Conservation (phyloP, 2,113 vertebrate species). For the Zosterops lateralis region DNA sequence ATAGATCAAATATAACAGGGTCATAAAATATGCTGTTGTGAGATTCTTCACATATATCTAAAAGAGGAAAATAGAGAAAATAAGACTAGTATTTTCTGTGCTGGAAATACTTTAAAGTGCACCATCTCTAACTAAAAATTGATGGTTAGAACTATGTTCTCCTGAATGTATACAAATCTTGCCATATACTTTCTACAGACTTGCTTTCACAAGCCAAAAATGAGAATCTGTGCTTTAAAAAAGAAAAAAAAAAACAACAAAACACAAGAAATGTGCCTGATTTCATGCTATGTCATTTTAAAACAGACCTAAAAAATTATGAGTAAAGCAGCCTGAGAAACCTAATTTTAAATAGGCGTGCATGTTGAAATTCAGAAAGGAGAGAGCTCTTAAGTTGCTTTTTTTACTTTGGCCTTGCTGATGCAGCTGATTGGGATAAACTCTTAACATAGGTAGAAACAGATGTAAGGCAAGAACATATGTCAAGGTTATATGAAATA, state of each 20-base stretch:
- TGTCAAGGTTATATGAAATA: neutral
- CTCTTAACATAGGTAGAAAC: neutral
- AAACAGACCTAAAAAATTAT: neutral
- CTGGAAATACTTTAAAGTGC: neutral
- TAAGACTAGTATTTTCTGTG: neutral
- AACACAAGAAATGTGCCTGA: neutral
- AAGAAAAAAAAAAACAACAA: neutral
- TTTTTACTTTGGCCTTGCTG: neutral
- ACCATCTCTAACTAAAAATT: neutral
- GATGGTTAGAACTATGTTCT: neutral
- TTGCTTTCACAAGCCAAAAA: neutral
- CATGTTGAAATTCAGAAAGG: neutral
- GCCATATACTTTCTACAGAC: neutral
- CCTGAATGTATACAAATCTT: neutral
- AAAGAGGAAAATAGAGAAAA: neutral
- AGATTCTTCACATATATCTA: neutral
- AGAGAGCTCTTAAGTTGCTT: neutral
- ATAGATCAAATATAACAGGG: neutral
- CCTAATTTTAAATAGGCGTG: neutral
- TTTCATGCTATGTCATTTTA: neutral
- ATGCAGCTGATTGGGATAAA: neutral
- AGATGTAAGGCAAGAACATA: neutral
- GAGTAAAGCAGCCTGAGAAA: neutral
- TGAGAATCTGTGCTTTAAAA: neutral
- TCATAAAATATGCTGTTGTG: neutral